Base-by-base conservation (phyloP, 1,140 invertebrate genomes). In the Platyura marginata region DNA sequence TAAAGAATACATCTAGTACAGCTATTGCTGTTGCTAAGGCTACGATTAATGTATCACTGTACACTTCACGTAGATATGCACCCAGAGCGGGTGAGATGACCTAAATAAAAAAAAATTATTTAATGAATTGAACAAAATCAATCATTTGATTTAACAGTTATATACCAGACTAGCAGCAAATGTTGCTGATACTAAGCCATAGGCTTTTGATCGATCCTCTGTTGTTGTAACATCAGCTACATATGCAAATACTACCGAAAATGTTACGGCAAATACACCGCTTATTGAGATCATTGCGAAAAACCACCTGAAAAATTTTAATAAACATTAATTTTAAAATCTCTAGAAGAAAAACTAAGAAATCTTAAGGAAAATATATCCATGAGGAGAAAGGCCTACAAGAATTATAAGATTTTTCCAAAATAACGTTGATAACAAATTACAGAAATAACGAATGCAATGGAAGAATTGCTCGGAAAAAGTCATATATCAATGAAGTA, bases 211-310 rank as follows among this genome's bases (percentile, higher is more conserved):
- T 42, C 96, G 71, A 61, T 98, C 91, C 54, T 86, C 80, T 54
- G 97, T 90, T 48, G 93, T 89, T 19, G 95, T 99, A n/a, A 99
- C 91, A 68, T 99, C 95, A 29, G 95, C 95, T 44, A 99, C 95
- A 67, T 98, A 98, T 16, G 95, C 94, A 69, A 98, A 97, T 20
- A 98, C 92, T 44, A 98, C 93, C 41, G 87, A 92, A 64, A 98
- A 98, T 35, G 95, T 99, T 40, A 98, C 95, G 41, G 95, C 90
- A 67, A 98, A 98, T 46, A 97, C 81, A 44, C 95, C 95, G 48
- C 90, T 95, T 59, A 99, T 91, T 52, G 89, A 94, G 65, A 98
- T 94, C 83, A 98, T 92, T 39, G 93, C 93, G 69, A 99, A 99
- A 65, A 98, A 98, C 94, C 94, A 98, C 71, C 42, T 44, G 32